Evolutionary conservation across 2,797 vertebrate species (phyloP).

Genomic region (Rhynchonycteris naso): DNA sequence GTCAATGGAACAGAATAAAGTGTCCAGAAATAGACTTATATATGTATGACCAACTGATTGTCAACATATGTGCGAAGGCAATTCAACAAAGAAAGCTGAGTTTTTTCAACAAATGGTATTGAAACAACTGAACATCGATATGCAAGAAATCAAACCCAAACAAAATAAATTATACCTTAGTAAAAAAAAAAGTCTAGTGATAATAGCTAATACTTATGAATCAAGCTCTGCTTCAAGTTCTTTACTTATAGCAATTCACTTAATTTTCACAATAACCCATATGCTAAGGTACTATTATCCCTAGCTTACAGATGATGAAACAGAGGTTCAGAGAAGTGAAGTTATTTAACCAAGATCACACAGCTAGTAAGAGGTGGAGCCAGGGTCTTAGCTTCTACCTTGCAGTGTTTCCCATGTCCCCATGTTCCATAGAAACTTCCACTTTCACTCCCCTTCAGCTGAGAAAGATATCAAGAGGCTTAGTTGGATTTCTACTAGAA

Average conservation of each 20-base stretch:
- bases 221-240: not conserved
- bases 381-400: not conserved
- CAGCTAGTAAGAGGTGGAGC: not conserved
- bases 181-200: not conserved
- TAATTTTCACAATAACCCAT: not conserved
- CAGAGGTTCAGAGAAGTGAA: not conserved
- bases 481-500: not conserved
- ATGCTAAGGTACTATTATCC: not conserved
- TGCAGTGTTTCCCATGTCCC: no score
- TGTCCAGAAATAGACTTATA: not conserved
- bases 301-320: not conserved
- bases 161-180: no score
- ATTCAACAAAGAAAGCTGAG: not conserved
- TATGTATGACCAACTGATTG: not conserved
- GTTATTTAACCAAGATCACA: not conserved
- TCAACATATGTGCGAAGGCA: not conserved
- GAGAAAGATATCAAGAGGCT: not conserved
- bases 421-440: fast-evolving
- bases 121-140: not conserved
- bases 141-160: not conserved
- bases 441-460: no score
- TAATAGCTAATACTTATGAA: not conserved
- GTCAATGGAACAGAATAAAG: not conserved
- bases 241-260: not conserved
- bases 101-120: not conserved